Evolutionary conservation across 2,797 vertebrate species (phyloP).

Genomic region (Sciurus carolinensis): DNA sequence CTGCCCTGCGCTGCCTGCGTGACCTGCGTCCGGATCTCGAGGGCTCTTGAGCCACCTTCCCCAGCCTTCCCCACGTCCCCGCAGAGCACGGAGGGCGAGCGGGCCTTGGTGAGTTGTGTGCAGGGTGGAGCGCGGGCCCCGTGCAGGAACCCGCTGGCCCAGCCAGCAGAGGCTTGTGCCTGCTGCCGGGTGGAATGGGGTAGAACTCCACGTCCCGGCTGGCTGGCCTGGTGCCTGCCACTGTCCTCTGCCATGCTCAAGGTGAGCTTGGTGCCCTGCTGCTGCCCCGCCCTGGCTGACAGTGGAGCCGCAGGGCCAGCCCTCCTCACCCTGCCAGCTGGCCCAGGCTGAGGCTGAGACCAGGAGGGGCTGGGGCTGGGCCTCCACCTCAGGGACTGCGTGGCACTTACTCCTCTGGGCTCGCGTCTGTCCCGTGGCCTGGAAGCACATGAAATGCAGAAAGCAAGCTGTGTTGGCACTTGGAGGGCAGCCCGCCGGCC

Average conservation of each 20-base stretch:
- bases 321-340: background rate
- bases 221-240: background rate
- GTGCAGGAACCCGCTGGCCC: background rate
- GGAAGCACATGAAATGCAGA: background rate
- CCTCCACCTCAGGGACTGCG: background rate
- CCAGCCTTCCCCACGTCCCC: background rate
- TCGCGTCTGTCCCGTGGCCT: no score
- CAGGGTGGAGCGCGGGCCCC: background rate
- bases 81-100: accelerated
- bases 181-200: background rate
- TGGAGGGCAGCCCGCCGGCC: background rate
- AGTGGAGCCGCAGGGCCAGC: background rate
- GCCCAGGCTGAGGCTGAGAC: background rate
- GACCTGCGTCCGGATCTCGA: background rate
- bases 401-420: background rate
- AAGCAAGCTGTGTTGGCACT: accelerated
- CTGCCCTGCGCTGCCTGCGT: background rate
- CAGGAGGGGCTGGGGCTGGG: background rate
- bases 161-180: background rate
- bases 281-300: no score
- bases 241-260: background rate
- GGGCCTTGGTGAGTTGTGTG: background rate
- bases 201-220: accelerated
- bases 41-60: background rate
- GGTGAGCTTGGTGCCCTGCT: accelerated